Conservation (phyloP, 2,113 vertebrate species). For the Acanthochromis polyacanthus region DNA sequence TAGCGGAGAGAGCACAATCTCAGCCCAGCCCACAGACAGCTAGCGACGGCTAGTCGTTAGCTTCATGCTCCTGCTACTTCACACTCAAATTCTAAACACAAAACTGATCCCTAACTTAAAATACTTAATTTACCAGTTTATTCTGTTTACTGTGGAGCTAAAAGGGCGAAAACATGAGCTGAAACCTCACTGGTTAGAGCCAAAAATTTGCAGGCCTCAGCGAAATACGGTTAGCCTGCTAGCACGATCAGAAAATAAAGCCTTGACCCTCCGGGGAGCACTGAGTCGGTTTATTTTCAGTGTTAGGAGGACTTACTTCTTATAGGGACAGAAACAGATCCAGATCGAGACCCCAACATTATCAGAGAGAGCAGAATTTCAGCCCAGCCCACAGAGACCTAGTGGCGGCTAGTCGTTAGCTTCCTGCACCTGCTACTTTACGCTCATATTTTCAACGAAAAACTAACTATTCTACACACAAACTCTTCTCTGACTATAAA, state of each 20-base stretch:
- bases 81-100: too few species aligned
- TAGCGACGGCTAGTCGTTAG: too few species aligned
- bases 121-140: fast-evolving
- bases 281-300: fast-evolving
- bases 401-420: too few species aligned
- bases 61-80: too few species aligned
- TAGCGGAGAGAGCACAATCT: too few species aligned
- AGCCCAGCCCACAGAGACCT: too few species aligned
- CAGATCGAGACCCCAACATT: slow-evolving; percentile 71
- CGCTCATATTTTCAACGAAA: too few species aligned
- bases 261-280: fast-evolving
- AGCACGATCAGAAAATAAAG: slow-evolving; percentile 4
- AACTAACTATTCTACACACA: too few species aligned
- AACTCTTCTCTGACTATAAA: fast-evolving
- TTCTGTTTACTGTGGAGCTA: fast-evolving
- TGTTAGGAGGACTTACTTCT: slow-evolving; percentile 88
- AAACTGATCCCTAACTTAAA: too few species aligned
- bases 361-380: too few species aligned
- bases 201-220: slow-evolving; percentile 58
- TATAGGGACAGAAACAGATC: slow-evolving; percentile 98
- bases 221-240: slow-evolving; percentile 33
- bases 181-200: background rate
- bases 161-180: fast-evolving
- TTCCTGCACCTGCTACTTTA: too few species aligned
- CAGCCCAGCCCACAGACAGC: too few species aligned